A percentile compares a stretch with the other conserved stretches of the same genome.
phyloP scores from a whole-genome alignment of 2,888 invertebrate genomes.

The Drosophila emarginata region DNA sequence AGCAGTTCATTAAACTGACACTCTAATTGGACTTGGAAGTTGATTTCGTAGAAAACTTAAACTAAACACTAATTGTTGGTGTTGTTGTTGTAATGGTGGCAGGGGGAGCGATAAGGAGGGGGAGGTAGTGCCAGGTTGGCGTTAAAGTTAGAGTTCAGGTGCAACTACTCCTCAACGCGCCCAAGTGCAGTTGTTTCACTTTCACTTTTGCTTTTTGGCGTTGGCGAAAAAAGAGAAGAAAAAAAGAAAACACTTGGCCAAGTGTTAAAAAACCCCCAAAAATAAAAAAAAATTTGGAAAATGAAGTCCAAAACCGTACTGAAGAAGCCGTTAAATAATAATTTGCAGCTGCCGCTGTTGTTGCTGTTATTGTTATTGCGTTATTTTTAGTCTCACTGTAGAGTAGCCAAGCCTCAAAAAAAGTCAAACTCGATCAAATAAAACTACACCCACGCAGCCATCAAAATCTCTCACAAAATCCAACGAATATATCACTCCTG shows the following conservation, averaged over 20 bases:
- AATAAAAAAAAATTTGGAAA: no score
- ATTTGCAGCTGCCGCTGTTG: conserved; percentile 66
- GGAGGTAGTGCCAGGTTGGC: conserved; percentile 41
- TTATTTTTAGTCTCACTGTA: conserved; percentile 59
- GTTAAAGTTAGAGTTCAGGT: conserved; percentile 74
- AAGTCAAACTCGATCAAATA: conserved; percentile 8
- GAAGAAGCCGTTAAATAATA: conserved; percentile 73
- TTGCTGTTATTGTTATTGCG: conserved; percentile 51
- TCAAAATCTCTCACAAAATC: conserved; percentile 2
- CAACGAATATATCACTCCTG: neutral
- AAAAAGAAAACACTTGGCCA: conserved; percentile 56
- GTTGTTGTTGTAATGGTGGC: conserved; percentile 8
- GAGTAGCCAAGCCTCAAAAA: conserved; percentile 47
- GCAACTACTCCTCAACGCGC: conserved; percentile 58
- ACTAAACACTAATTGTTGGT: conserved; percentile 57
- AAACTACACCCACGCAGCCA: conserved; percentile 55
- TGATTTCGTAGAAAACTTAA: conserved; percentile 65
- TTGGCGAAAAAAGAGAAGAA: conserved; percentile 34
- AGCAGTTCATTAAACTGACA: conserved; percentile 75
- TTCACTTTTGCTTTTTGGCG: conserved; percentile 66
- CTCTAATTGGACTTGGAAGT: conserved; percentile 75
- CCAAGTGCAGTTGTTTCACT: conserved; percentile 67
- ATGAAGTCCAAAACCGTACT: conserved; percentile 35
- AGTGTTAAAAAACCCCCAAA: conserved; percentile 19
- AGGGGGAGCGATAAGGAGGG: conserved; percentile 33